Base-by-base conservation (phyloP, 1,140 invertebrate genomes). In the Macrobrachium rosenbergii region DNA sequence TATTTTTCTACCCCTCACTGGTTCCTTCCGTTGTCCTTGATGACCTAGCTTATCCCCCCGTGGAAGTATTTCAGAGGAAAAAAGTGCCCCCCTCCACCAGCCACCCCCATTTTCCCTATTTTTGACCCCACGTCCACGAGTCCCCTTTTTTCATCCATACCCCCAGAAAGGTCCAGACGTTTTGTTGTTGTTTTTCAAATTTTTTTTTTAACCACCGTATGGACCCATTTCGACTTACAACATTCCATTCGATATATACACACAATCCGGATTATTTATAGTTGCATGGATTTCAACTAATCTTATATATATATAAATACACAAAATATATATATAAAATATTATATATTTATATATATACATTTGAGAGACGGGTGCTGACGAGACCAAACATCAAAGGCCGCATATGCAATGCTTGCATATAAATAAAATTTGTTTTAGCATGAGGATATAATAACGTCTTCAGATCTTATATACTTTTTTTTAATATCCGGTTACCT, bases 271-370 rank as follows among this genome's bases (percentile, higher is more conserved):
- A 52, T 52, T 72, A 28, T 43, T 72, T 72, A 72, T 72, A 72
- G 69, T 72, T 72, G 69, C 69, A 72, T 72, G 69, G 69, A 72
- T 72, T 72, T 72, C 69, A 72, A 72, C 69, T 72, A 72, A 72
- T 72, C 69, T 72, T 43, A 72, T 37, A 72, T 72, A 72, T 72
- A 72, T 72, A 72, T 72, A 72, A 28, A 72, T 72, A 72, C 37
- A 72, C 37, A 37, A 28, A 23, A 69, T 69, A 69, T 69, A 72
- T 72, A 72, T 72, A 72, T 72, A 52, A 52, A 52, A 72, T 72
- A 72, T 72, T 72, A 72, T 72, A 72, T 72, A 72, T 72, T 28
- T 72, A 72, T 72, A 72, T 72, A 72, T 67, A 67, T 72, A 72
- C 28, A 69, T 69, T 21, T 69, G 10, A 11, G n/a, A 69, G 64